Evolutionary conservation across 2,888 invertebrate genomes (phyloP).

Genomic region (Pachymerium ferrugineum): DNA sequence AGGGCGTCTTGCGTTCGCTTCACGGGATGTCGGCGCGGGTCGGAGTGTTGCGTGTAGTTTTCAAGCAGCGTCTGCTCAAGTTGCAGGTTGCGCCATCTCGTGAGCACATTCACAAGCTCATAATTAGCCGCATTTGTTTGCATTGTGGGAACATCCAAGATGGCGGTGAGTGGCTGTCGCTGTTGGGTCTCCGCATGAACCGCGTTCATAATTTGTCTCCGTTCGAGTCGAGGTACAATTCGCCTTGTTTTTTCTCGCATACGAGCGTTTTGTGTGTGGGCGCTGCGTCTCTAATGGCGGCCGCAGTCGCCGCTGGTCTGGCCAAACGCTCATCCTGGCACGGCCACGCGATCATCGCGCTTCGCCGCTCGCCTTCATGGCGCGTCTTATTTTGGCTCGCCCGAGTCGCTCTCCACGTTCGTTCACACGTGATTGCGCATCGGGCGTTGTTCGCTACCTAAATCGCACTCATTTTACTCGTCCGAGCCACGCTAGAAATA

Average conservation of each 20-base stretch:
- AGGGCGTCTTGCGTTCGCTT: background rate
- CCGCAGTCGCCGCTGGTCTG: constrained; percentile 7
- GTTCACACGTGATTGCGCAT: background rate
- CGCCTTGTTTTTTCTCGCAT: background rate
- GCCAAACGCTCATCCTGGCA: constrained; percentile 4
- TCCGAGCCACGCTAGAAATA: background rate
- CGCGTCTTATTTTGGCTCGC: constrained; percentile 11
- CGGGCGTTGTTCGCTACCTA: background rate
- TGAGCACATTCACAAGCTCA: background rate
- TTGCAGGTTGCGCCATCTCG: constrained; percentile 25
- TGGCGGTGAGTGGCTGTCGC: constrained; percentile 34
- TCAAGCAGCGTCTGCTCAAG: background rate
- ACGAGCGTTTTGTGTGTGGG: background rate
- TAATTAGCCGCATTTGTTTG: constrained; percentile 33
- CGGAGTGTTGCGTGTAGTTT: background rate
- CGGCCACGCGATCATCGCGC: constrained; percentile 20
- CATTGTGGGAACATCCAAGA: constrained; percentile 36
- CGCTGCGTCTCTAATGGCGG: constrained; percentile 5
- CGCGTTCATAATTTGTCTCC: background rate
- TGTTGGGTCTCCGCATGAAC: constrained; percentile 33
- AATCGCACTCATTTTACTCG: background rate
- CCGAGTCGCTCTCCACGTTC: background rate
- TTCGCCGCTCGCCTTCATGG: background rate
- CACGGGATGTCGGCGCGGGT: background rate
- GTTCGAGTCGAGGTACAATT: constrained; percentile 18